Base-by-base conservation (phyloP, 2,113 vertebrate genomes). In the Raja brachyura region DNA sequence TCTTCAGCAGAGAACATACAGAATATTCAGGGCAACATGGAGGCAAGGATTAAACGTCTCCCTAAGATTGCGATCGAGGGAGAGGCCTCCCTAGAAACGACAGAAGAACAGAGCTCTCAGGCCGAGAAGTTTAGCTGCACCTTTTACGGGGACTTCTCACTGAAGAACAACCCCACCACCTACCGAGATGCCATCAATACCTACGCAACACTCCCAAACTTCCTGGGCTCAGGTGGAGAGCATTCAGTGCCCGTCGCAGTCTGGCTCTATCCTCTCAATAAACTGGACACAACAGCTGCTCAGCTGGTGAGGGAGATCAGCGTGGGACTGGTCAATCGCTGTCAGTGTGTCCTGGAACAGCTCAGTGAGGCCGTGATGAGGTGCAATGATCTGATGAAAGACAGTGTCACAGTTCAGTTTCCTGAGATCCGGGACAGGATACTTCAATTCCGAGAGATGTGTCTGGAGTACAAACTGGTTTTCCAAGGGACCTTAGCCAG, bases 171-270 rank as follows among this genome's bases (percentile, higher is more conserved):
- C 59, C 95, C 95, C 0, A 79, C 74, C 0, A 93, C 94, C 9
- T 96, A 93, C 86, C 10, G 92, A 13, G 95, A 96, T 39, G 94
- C 95, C 0, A 59, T 96, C 22, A 0, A 94, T 39, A 77, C 94
- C 13, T 96, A 95, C n/a, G 86, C 94, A 79, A 94, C 78, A 13
- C 94, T 97, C 11, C 94, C 95, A 18, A 48, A 8, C 5, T 0
- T 94, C 6, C 93, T 96, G 39, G 95, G 95, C 48, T 0, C 9
- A 0, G 54, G 93, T 0, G 93, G 93, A 14, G 93, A 95, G 68
- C 94, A 95, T 0, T 94, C 94, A 0, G 94, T 96, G 8, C 95
- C 96, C 73, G 0, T 95, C n/a, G 94, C 31, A 63, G 95, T 96
- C 77, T 96, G 95, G 95, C 93, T 96, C 28, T 90, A 96, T 70